Evolutionary conservation across 2,113 vertebrate genomes (phyloP), one percentile per base, ranked within the genome.

Genomic region (Solea senegalensis): DNA sequence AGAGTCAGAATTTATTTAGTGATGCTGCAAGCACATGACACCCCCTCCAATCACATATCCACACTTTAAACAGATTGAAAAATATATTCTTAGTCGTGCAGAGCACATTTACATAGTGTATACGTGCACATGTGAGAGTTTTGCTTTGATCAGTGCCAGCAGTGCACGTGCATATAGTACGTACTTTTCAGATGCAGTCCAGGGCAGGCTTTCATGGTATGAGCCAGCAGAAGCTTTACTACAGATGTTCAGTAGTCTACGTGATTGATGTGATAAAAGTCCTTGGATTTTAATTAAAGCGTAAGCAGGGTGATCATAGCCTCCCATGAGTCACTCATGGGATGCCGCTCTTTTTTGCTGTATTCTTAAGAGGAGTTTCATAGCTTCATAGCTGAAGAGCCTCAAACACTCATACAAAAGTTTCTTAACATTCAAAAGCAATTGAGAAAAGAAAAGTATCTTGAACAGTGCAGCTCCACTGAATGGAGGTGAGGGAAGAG

Each of bases 271-370:
- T 73, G 70, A 76, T 63, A 60, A 77, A 86, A 76, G 81, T 88
- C 61, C 69, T 85, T 84, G 68, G 61, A 69, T 87, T 87, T 83
- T 76, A 83, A 91, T 89, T 83, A 83, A 82, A 86, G 78, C 80
- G 60, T 69, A 48, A 67, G 48, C 21, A 67, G 43, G 57, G 34
- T 57, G 58, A 82, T 72, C 71, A 65, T 73, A 76, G 54, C 15
- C 39, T 43, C 21, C 21, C 21, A 21, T 21, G 21, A 21, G 21
- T 8, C 54, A 72, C 27, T 64, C 1, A 39, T 21, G 2, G 43
- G 44, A 74, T 43, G 44, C 34, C 41, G 41, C 21, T 65, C 46
- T 68, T 71, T 70, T 69, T 72, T 66, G 21, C 49, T 1, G 26
- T 52, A 34, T 69, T 68, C 16, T 15, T 41, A 9, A 65, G 63